phyloP scores from a whole-genome alignment of 2,797 vertebrate species.

The Pantherophis vulpinus region DNA sequence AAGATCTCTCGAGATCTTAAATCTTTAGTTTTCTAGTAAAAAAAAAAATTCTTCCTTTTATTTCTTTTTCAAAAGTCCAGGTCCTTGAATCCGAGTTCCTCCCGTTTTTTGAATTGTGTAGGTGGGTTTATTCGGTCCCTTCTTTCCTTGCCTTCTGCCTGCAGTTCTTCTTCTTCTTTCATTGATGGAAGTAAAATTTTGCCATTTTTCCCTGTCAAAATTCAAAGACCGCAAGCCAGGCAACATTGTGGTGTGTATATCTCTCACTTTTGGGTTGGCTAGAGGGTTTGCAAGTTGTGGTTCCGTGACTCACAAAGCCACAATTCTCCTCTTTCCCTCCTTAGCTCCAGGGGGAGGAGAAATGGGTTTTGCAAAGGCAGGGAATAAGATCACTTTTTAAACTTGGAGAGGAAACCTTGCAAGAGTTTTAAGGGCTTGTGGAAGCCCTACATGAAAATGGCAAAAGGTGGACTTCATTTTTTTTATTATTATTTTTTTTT shows the following conservation, averaged over 20 bases:
- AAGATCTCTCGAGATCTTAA: no score
- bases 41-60: no score
- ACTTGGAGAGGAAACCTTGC: background rate
- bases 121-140: background rate
- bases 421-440: background rate
- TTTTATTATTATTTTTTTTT: no score
- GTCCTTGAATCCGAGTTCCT: background rate
- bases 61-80: background rate
- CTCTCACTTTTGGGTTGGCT: accelerated
- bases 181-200: background rate
- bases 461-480: background rate
- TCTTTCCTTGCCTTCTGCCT: background rate
- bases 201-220: no score
- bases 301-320: background rate
- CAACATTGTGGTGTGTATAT: accelerated
- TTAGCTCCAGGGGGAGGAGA: background rate
- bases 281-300: background rate
- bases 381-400: background rate
- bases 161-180: background rate
- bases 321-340: background rate
- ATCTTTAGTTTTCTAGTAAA: background rate
- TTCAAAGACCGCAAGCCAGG: background rate
- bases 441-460: background rate
- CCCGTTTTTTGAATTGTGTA: background rate
- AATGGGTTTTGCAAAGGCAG: background rate